Percentiles rank a stretch among this genome's conserved stretches.
These are phyloP conservation scores for Peromyscus leucopus DNA, from an alignment of 2,113 vertebrate species.

Conservation along the genomic window DNA sequence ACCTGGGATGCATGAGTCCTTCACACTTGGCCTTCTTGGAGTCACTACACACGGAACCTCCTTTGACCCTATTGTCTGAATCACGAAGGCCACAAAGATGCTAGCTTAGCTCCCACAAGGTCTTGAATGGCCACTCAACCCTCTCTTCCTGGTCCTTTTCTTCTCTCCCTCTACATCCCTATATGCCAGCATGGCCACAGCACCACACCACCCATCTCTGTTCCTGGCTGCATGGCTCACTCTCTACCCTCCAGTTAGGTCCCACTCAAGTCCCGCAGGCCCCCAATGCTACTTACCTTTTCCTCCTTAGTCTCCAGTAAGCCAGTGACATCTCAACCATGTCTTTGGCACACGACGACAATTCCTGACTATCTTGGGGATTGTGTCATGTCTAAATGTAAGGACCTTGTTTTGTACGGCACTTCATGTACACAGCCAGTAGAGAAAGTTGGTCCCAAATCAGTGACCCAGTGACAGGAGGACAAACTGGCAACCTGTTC, in stretches of 20 bases:
- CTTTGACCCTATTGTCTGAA: not conserved
- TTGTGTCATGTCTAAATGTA: not conserved
- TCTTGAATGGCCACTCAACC: not conserved
- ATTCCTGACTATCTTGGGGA: not conserved
- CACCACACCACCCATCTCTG: not conserved
- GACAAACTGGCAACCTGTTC: not conserved
- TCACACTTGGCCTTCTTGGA: not conserved
- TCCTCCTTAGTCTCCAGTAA: not conserved
- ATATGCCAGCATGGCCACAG: too few relatives aligned
- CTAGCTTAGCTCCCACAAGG: not conserved
- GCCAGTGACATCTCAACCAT: not conserved
- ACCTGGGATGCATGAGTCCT: fast-evolving
- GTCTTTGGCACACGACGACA: not conserved
- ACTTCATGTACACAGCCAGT: not conserved
- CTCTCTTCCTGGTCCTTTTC: too few relatives aligned
- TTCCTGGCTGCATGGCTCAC: not conserved
- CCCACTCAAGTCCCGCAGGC: not conserved
- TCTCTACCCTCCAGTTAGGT: not conserved
- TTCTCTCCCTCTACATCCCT: not conserved
- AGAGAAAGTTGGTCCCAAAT: not conserved
- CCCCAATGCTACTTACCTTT: fast-evolving
- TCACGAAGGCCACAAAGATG: not conserved
- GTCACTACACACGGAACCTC: fast-evolving
- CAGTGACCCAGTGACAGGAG: not conserved
- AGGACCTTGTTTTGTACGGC: not conserved